These are phyloP conservation scores for Drosophila crucigera DNA, from an alignment of 2,888 invertebrate genomes.

Conservation along the genomic window DNA sequence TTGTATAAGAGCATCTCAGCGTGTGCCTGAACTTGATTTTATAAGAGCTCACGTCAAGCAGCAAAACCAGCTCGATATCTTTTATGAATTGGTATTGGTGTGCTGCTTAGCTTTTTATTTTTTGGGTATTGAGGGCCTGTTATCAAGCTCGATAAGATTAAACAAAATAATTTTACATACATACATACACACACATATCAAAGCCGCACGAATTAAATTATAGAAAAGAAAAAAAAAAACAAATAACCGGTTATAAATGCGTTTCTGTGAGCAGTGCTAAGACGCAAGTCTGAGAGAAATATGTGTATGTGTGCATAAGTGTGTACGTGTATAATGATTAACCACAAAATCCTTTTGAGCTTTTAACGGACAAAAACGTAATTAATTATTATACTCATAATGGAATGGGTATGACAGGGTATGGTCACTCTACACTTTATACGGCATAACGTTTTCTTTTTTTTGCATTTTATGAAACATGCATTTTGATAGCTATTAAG, in stretches of 20 bases:
- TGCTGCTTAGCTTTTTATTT: neutral
- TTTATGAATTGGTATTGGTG: slow-evolving; percentile 1
- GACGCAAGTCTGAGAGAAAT: slow-evolving; percentile 10
- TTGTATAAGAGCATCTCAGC: slow-evolving; percentile 51
- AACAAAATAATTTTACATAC: slow-evolving; percentile 31
- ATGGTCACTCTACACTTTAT: slow-evolving; percentile 26
- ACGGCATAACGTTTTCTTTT: neutral
- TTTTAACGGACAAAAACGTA: slow-evolving; percentile 19
- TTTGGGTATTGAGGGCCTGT: slow-evolving; percentile 10
- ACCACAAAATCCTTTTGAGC: slow-evolving; percentile 12
- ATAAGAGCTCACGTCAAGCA: slow-evolving; percentile 53
- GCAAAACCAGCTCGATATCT: slow-evolving; percentile 5
- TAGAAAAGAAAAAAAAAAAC: slow-evolving; percentile 16
- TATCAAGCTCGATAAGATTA: slow-evolving; percentile 53
- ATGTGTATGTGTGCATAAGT: neutral
- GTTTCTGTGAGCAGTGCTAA: slow-evolving; percentile 1
- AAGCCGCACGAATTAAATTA: slow-evolving; percentile 33
- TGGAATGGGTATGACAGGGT: neutral
- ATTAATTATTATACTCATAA: neutral
- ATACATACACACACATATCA: neutral
- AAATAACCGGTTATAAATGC: slow-evolving; percentile 34
- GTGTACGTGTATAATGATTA: neutral
- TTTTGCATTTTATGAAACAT: neutral
- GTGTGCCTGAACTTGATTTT: slow-evolving; percentile 38
- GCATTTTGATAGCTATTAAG: neutral